Evolutionary conservation across 2,113 vertebrate species (phyloP), one percentile per base, ranked within the genome.

Genomic region (Bubo bubo): DNA sequence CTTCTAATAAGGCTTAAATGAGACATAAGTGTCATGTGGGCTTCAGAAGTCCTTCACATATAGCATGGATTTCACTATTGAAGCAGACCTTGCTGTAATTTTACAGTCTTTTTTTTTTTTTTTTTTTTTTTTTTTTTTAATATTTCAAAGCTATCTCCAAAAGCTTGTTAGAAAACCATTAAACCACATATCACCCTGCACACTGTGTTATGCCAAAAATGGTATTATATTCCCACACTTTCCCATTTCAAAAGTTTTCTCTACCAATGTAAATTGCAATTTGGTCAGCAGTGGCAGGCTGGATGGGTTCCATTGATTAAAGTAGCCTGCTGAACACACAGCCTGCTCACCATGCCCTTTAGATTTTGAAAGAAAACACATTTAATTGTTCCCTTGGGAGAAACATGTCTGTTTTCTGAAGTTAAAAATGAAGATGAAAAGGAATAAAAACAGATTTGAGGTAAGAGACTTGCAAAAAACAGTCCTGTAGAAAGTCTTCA

Each of bases 381-480:
- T 97, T 97, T 97, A 98, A 97, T 97, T 98, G 94, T 98, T 98
- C 98, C 95, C 93, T 67, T 96, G 96, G 86, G 98, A 98, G 76
- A 97, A 95, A 55, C 71, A 77, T 95, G 96, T 96, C 96, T 98
- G 90, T 96, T 97, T 96, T 94, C 96, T 97, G 97, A 97, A 95
- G 96, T 97, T 92, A 96, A 95, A 95, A 96, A 89, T 84, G 41
- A 95, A 79, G 86, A 80, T 93, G 88, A 96, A 93, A 83, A 92
- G 76, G 80, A 86, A 72, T 85, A 84, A 91, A 96, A 96, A 30
- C 59, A 58, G 50, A 90, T 90, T 64, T 94, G 86, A 90, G 63
- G 90, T 92, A 95, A 80, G n/a, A 95, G 34, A 68, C 58, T 66
- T 74, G 39, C 4, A 16, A 39, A 79, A 50, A 50, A 1, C 10